Conservation (phyloP, 1,140 invertebrate genomes). For the Caenorhabditis brenneri region DNA sequence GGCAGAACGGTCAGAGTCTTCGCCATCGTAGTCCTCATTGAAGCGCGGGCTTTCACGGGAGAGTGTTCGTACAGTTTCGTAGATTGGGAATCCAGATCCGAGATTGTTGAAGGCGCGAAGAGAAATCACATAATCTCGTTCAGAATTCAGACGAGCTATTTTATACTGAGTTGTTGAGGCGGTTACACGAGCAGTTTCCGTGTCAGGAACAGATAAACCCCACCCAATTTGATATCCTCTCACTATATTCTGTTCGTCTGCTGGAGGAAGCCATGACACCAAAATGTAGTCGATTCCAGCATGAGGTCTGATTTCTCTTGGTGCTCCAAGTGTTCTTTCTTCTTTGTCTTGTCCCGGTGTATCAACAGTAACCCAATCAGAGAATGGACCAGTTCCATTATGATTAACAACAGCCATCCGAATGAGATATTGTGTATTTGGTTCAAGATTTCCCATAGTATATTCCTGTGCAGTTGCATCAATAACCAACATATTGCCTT, state of each 20-base stretch:
- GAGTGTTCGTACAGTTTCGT: slow-evolving; percentile 83
- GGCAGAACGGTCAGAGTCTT: neutral
- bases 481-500: slow-evolving; percentile 72
- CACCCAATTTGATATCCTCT: slow-evolving; percentile 90
- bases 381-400: slow-evolving; percentile 90
- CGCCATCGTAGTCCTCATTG: neutral
- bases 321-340: slow-evolving; percentile 83
- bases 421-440: slow-evolving; percentile 74
- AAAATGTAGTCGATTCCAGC: slow-evolving; percentile 81
- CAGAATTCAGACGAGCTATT: slow-evolving; percentile 83
- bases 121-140: slow-evolving; percentile 93
- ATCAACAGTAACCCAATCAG: slow-evolving; percentile 84
- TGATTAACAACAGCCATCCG: slow-evolving; percentile 73
- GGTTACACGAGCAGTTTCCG: slow-evolving; percentile 81
- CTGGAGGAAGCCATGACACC: slow-evolving; percentile 66
- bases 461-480: slow-evolving; percentile 74
- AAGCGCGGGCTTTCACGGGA: slow-evolving; percentile 44
- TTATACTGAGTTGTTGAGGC: slow-evolving; percentile 82
- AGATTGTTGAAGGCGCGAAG: slow-evolving; percentile 86
- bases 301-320: slow-evolving; percentile 80
- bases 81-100: slow-evolving; percentile 87
- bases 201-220: slow-evolving; percentile 91
- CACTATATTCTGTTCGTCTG: slow-evolving; percentile 79
- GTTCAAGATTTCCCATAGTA: slow-evolving; percentile 84
- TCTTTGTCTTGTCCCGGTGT: slow-evolving; percentile 77